Evolutionary conservation across 2,113 vertebrate genomes (phyloP), one percentile per base, ranked within the genome.

Genomic region (Oceanodroma tethys): DNA sequence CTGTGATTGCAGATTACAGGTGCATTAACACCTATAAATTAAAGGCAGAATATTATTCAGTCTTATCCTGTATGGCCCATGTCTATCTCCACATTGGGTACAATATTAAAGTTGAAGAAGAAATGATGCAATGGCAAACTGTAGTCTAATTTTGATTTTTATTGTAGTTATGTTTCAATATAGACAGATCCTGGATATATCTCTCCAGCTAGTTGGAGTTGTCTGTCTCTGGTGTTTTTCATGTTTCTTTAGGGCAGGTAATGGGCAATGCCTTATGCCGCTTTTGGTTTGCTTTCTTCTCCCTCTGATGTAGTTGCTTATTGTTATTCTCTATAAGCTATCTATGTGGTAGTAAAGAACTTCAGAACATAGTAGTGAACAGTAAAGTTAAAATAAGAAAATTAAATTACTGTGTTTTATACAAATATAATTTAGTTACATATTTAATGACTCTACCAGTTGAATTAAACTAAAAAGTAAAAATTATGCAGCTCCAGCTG

Each of bases 181-280:
- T 6, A 86, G 48, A 12, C 45, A 79, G n/a, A 36, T 85, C 16
- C 40, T 72, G 30, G 10, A 17, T 48, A 0, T 52, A 10, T 72
- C 14, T 72, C 14, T 80, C 32, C 23, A 65, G 22, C 20, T 71
- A 6, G 16, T 15, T 71, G 65, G 6, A 59, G n/a, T 36, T 72
- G 16, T 72, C n/a, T 45, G 7, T 84, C 25, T 45, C 16, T 50
- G 36, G 13, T 78, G 38, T 3, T 30, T 85, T 74, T 78, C 4
- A 1, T 71, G n/a, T 62, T 91, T 63, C 16, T 81, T 76, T 25
- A 34, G 30, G 19, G 50, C 45, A 66, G 38, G 63, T 86, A 81
- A 66, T 40, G 7, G 10, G 20, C 40, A 78, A 5, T 0, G 0
- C 42, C 29, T 50, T 48, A 34, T 17, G 34, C 30, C 4, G 7